Evolutionary conservation across 2,888 invertebrate genomes (phyloP).

Genomic region (Prosapia bicincta): DNA sequence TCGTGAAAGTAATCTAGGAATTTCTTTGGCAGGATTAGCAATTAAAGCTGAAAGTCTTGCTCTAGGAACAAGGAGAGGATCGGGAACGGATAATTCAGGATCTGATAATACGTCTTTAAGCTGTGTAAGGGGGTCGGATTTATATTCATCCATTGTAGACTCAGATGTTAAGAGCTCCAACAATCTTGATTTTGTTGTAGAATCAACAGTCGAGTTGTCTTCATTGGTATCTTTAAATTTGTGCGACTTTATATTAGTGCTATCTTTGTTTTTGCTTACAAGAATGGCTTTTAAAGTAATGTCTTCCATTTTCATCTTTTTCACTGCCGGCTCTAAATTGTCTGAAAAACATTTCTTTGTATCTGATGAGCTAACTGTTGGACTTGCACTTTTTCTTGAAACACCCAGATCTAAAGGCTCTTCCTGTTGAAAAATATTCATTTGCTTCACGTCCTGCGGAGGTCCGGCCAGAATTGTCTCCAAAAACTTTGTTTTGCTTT

Average conservation of each 20-base stretch:
- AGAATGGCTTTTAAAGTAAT: slow-evolving; percentile 51
- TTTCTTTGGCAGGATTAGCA: slow-evolving; percentile 69
- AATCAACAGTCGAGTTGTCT: slow-evolving; percentile 14
- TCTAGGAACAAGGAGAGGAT: slow-evolving; percentile 77
- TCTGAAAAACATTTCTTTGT: slow-evolving; percentile 13
- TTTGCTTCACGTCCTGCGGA: slow-evolving; percentile 43
- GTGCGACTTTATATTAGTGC: slow-evolving; percentile 9
- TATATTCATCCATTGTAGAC: slow-evolving; percentile 51
- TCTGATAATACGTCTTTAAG: slow-evolving; percentile 64
- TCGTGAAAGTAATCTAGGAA: slow-evolving; percentile 61
- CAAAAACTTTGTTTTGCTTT: slow-evolving; percentile 47
- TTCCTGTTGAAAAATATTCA: slow-evolving; percentile 48
- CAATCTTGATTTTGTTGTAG: slow-evolving; percentile 46
- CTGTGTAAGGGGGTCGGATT: slow-evolving; percentile 60
- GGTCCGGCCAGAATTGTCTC: slow-evolving; percentile 61
- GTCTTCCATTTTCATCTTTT: slow-evolving; percentile 52
- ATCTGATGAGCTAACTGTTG: slow-evolving; percentile 24
- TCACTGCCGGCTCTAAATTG: slow-evolving; percentile 49
- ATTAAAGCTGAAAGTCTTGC: slow-evolving; percentile 67
- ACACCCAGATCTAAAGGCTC: slow-evolving; percentile 65
- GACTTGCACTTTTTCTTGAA: slow-evolving; percentile 27
- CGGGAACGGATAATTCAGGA: slow-evolving; percentile 68
- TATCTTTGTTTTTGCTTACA: slow-evolving; percentile 42
- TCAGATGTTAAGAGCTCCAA: slow-evolving; percentile 48
- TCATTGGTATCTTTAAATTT: slow-evolving; percentile 18